Base-by-base conservation (phyloP, 2,797 vertebrate genomes). In the Molossus molossus region DNA sequence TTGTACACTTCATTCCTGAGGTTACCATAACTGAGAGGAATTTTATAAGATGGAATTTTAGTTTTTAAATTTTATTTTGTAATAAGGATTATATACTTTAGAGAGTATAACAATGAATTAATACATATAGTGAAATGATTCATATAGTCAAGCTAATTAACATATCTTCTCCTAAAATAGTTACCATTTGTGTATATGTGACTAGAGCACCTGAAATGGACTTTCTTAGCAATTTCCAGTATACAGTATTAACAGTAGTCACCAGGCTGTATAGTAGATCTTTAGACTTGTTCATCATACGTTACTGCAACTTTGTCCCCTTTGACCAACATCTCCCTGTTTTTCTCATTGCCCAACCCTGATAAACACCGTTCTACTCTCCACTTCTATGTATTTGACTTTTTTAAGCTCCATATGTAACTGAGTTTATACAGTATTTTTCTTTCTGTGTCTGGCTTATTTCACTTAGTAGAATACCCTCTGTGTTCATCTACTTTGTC, bases 401-500 rank as follows among this genome's bases (percentile, higher is more conserved):
- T 65, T 84, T 64, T 79, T 12, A 37, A 57, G 73, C 27, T 64
- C 64, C 65, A 21, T 33, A 13, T 69, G 25, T 33, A 25, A 67
- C 3, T 91, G n/a, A 87, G 23, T 53, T 60, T 8, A 6, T 27
- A 33, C 40, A 75, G 3, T 53, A 23, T 65, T 50, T 81, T 75
- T 69, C n/a, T 81, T 67, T 60, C 58, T 55, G 21, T 70, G n/a
- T 90, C 80, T 87, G 67, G 58, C 20, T 91, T 75, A 53, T 67
- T 58, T 15, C 69, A 87, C n/a, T 82, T 69, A 82, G 14, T 8
- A 2, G 10, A 82, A 33, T n/a, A 23, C 60, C 89, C 64, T 87
- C 14, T 20, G 9, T 33, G 10, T 75, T 94, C 48, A 53, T 81
- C 20, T 45, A 18, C 20, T 17, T 94, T 73, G 65, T 55, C 58